Evolutionary conservation across 1,140 invertebrate species (phyloP), one percentile per base, ranked within the genome.

Genomic region (Condylostylus longicornis): DNA sequence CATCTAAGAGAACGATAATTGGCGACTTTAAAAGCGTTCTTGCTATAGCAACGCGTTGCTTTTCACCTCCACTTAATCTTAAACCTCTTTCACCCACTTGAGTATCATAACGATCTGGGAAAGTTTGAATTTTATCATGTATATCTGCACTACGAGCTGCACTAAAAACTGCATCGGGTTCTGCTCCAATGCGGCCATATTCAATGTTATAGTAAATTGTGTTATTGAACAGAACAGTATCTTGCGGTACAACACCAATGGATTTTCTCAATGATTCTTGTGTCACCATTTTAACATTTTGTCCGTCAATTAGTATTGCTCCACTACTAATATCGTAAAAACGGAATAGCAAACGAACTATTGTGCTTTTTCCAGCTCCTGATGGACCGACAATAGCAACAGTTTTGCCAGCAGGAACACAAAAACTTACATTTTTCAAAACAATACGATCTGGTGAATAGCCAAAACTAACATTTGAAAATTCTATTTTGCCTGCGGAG

Each of bases 161-260:
- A 22, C 82, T 71, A 42, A 87, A 79, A 1, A 98, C 71, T 46
- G 95, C 90, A 13, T 75, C 73, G 37, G 88, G 78, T 2, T 70
- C 61, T 5, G 90, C 81, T 20, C 68, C 69, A 14, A 86, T 67
- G 48, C 76, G 72, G 10, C 91, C 93, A 64, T 98, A 98, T 35
- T 82, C 77, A 42, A 98, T 97, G 58, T 98, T 98, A 57, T 91
- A 95, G 45, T 79, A 78, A 31, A 97, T 90, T 12, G 82, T 79
- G 51, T 90, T 87, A 59, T 97, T 97, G 54, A 98, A 98, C 1
- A 98, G 71, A 17, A 97, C 91, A 12, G 91, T 96, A 54, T 98
- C 93, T 63, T 98, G 93, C 2, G 91, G 93, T 22, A 98, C 93
- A 18, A 97, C 89, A 22, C 90, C 91, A 48, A 87, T 83, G n/a